Evolutionary conservation across 2,113 vertebrate genomes (phyloP).

Genomic region (Phylloscopus trochilus): DNA sequence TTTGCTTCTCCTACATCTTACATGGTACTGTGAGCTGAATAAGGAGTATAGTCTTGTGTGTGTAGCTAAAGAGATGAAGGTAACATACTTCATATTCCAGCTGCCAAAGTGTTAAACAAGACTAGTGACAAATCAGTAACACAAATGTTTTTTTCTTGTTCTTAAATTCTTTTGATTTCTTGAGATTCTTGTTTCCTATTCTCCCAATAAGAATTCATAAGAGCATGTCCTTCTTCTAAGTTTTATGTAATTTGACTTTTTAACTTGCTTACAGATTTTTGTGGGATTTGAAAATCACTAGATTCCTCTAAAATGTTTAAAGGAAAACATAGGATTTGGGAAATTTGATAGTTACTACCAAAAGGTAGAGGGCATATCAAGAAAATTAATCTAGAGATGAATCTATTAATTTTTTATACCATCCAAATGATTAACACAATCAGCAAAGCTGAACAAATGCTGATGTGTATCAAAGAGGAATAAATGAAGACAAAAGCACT

Average conservation of each 20-base stretch:
- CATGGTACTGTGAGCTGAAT: background rate
- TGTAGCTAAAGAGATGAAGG: background rate
- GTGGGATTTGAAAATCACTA: background rate
- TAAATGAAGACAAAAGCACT: background rate
- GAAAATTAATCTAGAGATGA: background rate
- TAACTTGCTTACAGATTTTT: background rate
- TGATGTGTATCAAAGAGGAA: background rate
- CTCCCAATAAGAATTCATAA: background rate
- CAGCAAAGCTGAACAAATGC: background rate
- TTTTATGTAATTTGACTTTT: background rate
- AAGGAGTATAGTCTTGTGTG: background rate
- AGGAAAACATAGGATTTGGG: background rate
- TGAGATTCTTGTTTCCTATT: background rate
- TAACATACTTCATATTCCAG: background rate
- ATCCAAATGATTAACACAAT: background rate
- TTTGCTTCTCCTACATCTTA: background rate
- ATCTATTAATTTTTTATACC: background rate
- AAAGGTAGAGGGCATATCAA: background rate
- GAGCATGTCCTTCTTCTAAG: background rate
- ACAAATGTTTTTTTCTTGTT: background rate
- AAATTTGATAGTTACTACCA: background rate
- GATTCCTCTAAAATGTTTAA: background rate
- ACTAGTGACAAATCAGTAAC: background rate
- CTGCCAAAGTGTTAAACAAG: background rate
- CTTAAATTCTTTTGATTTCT: background rate